Percentiles rank a stretch among this genome's conserved stretches.
These are phyloP conservation scores for Drosophila paulistorum DNA, from an alignment of 1,140 invertebrate genomes.

Conservation along the genomic window DNA sequence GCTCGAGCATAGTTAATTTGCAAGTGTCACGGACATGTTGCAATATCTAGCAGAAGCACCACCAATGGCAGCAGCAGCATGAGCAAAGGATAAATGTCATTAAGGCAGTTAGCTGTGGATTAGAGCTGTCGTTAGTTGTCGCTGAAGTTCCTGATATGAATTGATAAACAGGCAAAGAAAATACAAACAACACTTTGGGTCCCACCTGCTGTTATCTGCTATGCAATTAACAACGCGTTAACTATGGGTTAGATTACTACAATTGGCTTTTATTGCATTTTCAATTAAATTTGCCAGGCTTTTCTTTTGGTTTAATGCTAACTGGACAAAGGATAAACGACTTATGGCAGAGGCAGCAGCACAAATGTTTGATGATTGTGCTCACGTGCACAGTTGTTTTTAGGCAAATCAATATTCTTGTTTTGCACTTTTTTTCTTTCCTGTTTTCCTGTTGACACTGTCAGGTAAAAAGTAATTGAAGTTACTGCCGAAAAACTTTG, in stretches of 20 bases:
- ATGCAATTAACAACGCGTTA: conserved; percentile 10
- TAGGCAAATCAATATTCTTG: conserved; percentile 44
- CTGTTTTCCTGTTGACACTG: conserved; percentile 34
- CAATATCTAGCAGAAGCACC: background rate
- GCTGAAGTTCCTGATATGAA: conserved; percentile 6
- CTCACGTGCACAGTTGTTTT: background rate
- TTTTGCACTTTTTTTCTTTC: conserved; percentile 24
- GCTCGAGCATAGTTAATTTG: conserved; percentile 46
- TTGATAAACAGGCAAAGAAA: conserved; percentile 3
- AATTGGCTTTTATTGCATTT: background rate
- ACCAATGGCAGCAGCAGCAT: too few species aligned
- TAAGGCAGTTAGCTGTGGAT: conserved; percentile 28
- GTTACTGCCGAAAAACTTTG: conserved; percentile 65
- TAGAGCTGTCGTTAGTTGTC: conserved; percentile 15
- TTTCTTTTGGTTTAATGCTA: too few species aligned
- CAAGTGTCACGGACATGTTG: conserved; percentile 46
- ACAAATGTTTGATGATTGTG: background rate
- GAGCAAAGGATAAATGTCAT: conserved; percentile 17
- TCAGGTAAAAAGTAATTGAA: conserved; percentile 76
- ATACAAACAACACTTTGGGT: background rate
- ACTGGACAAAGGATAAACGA: too few species aligned
- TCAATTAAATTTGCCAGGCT: background rate
- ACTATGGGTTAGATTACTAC: background rate
- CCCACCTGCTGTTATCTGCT: background rate
- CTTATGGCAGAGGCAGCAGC: background rate